These are phyloP conservation scores for Myotis findleyi DNA, from an alignment of 2,797 vertebrate genomes.

Conservation along the genomic window DNA sequence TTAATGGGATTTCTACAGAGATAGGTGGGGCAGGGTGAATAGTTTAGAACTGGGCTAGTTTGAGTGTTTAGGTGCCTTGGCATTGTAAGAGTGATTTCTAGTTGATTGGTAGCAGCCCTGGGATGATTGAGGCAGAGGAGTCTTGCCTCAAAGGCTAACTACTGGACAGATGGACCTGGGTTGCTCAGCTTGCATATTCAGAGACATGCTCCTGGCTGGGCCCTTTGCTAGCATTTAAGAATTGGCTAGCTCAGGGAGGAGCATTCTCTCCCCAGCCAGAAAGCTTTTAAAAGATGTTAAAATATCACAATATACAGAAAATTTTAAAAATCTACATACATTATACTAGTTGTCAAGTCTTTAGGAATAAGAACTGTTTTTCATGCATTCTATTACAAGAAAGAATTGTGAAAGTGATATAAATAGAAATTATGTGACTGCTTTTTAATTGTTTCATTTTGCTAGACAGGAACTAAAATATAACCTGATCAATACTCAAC, in stretches of 20 bases:
- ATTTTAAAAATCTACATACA: not conserved
- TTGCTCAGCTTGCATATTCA: not conserved
- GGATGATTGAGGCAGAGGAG: not conserved
- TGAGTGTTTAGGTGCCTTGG: not conserved
- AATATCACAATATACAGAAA: not conserved
- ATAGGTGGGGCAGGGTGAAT: not conserved
- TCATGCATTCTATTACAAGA: not conserved
- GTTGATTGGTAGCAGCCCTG: not conserved
- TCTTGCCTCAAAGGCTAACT: too few relatives aligned
- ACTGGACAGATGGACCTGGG: not conserved
- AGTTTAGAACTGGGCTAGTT: not conserved
- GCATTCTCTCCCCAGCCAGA: not conserved
- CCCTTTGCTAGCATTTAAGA: not conserved
- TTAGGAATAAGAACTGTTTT: not conserved
- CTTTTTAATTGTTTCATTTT: constrained; percentile 29
- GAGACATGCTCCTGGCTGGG: not conserved
- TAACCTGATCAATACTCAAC: not conserved
- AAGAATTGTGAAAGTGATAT: not conserved
- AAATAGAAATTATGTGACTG: not conserved
- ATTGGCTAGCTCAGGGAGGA: not conserved
- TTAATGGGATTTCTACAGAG: not conserved
- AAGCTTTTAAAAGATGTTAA: not conserved
- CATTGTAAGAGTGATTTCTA: not conserved
- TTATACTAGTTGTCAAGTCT: not conserved
- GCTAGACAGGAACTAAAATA: not conserved